Evolutionary conservation across 2,113 vertebrate species (phyloP), one percentile per base, ranked within the genome.

Genomic region (Menura novaehollandiae): DNA sequence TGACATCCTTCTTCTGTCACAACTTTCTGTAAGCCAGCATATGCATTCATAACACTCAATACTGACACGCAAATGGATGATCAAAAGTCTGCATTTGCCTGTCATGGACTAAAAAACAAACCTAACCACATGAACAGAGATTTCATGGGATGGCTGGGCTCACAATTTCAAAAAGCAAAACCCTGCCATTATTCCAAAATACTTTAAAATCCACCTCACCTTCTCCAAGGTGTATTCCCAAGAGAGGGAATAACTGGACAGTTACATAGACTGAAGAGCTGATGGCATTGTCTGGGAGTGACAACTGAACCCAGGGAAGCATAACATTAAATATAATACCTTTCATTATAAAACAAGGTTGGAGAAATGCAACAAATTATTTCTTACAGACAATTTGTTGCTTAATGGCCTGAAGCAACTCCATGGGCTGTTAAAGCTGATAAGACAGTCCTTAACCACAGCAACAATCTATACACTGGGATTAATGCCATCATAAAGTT

Each of bases 401-500:
- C 95, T 91, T 96, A 98, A 97, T 96, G 92, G 85, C 85, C 94
- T 95, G 88, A 91, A 93, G 95, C 96, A 86, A 85, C 86, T 96
- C 87, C 90, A 93, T 69, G 56, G 88, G 80, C 91, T 96, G 86
- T 96, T 92, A 96, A 67, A 71, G 67, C 75, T 96, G 87, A 78
- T 93, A 95, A 97, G 90, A 74, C 53, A 86, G 85, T 77, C 85
- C 86, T 97, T 96, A 97, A 93, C 85, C 71, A 23, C 37, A 93
- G 91, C 79, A 97, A 97, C 93, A 93, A 95, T 88, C 92, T 96
- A 80, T 63, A 89, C 49, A 68, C 67, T 59, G 56, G 91, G 72
- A 96, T 97, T 96, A 97, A 97, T 89, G 76, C 63, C 92, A 88
- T 91, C 92, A 84, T 96, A 89, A 96, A 91, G 95, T 91, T 95